A percentile compares a stretch with the other conserved stretches of the same genome.
These are phyloP conservation scores for Lepidurus couesii DNA, from an alignment of 1,140 invertebrate genomes.

Conservation along the genomic window DNA sequence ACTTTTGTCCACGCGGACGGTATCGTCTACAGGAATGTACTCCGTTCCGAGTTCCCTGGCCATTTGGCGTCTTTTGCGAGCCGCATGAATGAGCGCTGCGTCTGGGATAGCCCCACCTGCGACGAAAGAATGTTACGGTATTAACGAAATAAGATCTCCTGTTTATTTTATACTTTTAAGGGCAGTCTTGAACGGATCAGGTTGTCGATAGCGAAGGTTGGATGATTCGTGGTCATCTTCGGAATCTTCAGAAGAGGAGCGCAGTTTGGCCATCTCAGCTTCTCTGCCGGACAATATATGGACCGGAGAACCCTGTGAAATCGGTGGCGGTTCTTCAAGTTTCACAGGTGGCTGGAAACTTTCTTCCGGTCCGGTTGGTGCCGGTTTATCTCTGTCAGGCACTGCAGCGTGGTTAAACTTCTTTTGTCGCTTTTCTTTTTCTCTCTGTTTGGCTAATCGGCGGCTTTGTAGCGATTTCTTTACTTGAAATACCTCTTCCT, in stretches of 20 bases:
- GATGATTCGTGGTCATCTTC: constrained; percentile 43
- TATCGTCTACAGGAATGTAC: constrained; percentile 70
- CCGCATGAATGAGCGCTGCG: constrained; percentile 91
- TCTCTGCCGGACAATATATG: constrained; percentile 69
- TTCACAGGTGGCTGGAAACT: constrained; percentile 31
- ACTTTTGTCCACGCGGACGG: constrained; percentile 35
- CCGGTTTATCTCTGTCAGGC: constrained; percentile 33
- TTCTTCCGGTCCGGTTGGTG: constrained; percentile 34
- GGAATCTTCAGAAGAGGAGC: constrained; percentile 59
- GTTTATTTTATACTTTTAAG: constrained; percentile 55
- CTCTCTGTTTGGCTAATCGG: constrained; percentile 75
- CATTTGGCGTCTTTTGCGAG: constrained; percentile 83
- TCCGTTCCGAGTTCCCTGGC: constrained; percentile 69
- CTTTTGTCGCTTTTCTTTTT: constrained; percentile 64
- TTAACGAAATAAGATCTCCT: constrained; percentile 6
- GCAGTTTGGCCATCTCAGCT: constrained; percentile 68
- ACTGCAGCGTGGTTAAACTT: constrained; percentile 56
- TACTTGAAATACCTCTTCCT: constrained; percentile 84
- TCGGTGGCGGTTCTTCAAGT: constrained; percentile 22
- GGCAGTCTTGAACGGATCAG: constrained; percentile 62
- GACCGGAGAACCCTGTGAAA: constrained; percentile 31
- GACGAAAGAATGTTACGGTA: constrained; percentile 34
- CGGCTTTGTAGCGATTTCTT: constrained; percentile 92
- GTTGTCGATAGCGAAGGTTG: constrained; percentile 40
- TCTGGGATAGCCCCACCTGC: constrained; percentile 84